Base-by-base conservation (phyloP, 1,140 invertebrate genomes). In the Listronotus bonariensis region DNA sequence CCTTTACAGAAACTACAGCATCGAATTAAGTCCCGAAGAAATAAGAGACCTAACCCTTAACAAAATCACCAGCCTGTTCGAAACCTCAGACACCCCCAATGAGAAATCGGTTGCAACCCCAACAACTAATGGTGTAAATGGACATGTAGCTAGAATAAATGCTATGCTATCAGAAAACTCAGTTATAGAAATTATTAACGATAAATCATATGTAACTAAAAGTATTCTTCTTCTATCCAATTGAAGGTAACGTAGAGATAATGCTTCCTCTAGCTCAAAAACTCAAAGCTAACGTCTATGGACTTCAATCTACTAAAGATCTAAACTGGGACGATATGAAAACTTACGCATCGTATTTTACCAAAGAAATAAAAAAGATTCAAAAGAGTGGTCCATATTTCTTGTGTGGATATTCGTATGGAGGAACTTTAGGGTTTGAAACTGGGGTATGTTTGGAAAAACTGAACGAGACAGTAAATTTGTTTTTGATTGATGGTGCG, bases 1-100 rank as follows among this genome's bases (percentile, higher is more conserved):
- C 7, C 74, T 89, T 7, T 86, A 89, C 69, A 72, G 85, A 56
- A 83, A 86, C 53, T 86, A 81, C 74, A 48, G 64, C n/a, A 58
- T 68, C 0, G 55, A 63, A 12, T 42, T 59, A 15, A 54, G 15
- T 38, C 8, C 56, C n/a, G 55, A 63, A 6, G 67, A 68, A 49
- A 64, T 64, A 10, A 14, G 61, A 32, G 51, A 56, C 0, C 26
- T 68, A 18, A 64, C 55, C 10, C 18, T 68, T 5, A 26, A 59
- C n/a, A 38, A 57, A 31, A 38, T 68, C 8, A 34, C 12, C 18
- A n/a, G 20, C 7, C 8, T 51, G 6, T 51, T n/a, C 17, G 8
- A 36, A n/a, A 43, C 8, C 14, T 14, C 48, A 52, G 38, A 48
- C 52, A 7, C 7, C 2, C 14, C 41, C 12, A 43, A 1, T 15